Base-by-base conservation (phyloP, 2,113 vertebrate genomes). In the Camelus dromedarius region DNA sequence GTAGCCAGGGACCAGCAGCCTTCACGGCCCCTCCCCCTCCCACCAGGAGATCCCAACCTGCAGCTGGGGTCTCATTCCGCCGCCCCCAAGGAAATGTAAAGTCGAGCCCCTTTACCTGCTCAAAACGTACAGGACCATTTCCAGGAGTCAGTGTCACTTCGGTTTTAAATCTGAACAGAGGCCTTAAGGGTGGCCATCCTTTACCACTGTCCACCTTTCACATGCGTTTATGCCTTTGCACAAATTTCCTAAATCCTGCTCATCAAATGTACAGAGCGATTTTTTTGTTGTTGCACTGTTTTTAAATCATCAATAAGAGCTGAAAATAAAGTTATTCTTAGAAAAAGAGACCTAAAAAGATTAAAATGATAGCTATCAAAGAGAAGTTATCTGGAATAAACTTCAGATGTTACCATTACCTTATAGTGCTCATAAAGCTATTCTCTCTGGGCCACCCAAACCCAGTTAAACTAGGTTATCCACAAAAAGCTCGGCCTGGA, bases 1-100 rank as follows among this genome's bases (percentile, higher is more conserved):
- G 38, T 15, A 48, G 22, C 28, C 28, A 6, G 77, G 16, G 8
- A 4, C 13, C 58, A 15, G 3, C 0, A 18, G 8, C 38, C 38
- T 4, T 35, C 16, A n/a, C 56, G 48, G n/a, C 20, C 30, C 42
- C 73, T 30, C 46, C 46, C 14, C 69, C 35, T 26, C 85, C 54
- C 28, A 42, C 62, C 75, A 35, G 24, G 35, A 19, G 58, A 54
- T 8, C 22, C 60, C 2, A 11, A 46, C 2, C 2, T 19, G 15
- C 77, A 89, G 80, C 56, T 46, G 24, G 35, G 79, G 24, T 6
- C 48, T 46, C 30, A 50, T 11, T 22, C 9, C 42, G 8, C 20
- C 5, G 26, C 3, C 10, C n/a, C 10, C 2, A 5, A 56, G 4
- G 32, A 67, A 42, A 26, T 8, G 3, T 24, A 12, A 30, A 26